Evolutionary conservation across 2,113 vertebrate species (phyloP), one percentile per base, ranked within the genome.

Genomic region (Carassius gibelio): DNA sequence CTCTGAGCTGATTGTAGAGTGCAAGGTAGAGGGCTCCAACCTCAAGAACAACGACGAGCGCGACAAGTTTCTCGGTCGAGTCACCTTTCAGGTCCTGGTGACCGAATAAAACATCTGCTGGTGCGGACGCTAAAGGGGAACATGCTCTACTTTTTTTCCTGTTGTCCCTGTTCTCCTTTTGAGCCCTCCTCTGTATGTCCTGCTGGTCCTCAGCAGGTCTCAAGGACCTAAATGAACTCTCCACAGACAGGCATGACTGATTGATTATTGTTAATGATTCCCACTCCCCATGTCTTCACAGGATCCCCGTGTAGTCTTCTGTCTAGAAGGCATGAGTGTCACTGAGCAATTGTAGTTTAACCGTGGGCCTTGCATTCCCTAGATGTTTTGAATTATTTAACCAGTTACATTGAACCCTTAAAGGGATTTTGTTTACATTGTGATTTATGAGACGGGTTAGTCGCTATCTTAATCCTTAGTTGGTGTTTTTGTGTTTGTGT

Each of bases 11-110:
- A 50, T 91, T 2, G 91, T 99, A 26, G 97, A 99, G 92, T 99
- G 97, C 94, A 95, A 94, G 94, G 94, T 99, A 78, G 92, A 93
- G 26, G 98, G 96, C 84, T 91, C 95, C 7, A 93, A 98, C 93
- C 93, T 99, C 72, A 95, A 91, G 93, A 98, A 96, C 76, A 80
- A 96, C 83, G 96, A 98, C 88, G 96, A 97, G 0, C 95, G 97
- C 83, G 98, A 99, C 93, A 99, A 99, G 94, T 99, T 97, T 93
- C 95, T 99, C 92, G 98, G 98, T 85, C 97, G 97, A 50, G 93
- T 99, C 90, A 93, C 92, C 83, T 99, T 99, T 95, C 96, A 95
- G 94, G 89, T 99, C 90, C 94, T 92, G 92, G 94, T 96, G 87
- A 86, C 83, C 64, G 94, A 96, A 91, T 98, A 97, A 87, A 17